Evolutionary conservation across 2,113 vertebrate genomes (phyloP), one percentile per base, ranked within the genome.

Genomic region (Zosterops pallidus): DNA sequence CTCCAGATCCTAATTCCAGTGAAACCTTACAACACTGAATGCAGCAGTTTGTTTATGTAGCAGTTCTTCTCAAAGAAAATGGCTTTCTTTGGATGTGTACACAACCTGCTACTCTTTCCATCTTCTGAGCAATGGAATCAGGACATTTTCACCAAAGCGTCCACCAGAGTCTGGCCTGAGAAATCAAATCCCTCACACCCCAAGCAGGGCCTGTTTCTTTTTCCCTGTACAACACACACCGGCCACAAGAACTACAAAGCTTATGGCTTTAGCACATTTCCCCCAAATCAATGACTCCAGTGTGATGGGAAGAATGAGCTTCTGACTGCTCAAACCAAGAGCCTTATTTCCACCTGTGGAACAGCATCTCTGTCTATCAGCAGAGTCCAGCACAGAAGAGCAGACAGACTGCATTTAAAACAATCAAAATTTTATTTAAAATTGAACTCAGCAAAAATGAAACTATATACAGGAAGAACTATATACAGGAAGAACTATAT

Each of bases 381-480:
- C 35, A 62, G 22, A 62, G 28, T 33, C 16, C 44, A 41, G 12
- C 35, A 62, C 2, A 60, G 44, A 62, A 23, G 44, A 49, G 25
- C 52, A 53, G 82, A 91, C 53, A 75, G 64, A 94, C 29, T n/a
- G 1, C 3, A 47, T 35, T 79, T 24, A 21, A 63, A 47, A 5
- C 12, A 46, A 53, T 37, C 26, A 53, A 72, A 33, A 72, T 17
- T 72, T 63, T 71, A 72, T 31, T 94, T 80, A 91, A 11, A 94
- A 85, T 94, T 96, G 96, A 97, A 96, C 84, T 90, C 59, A 96
- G 65, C 89, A 87, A 92, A 55, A 91, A 31, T 5, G 24, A 60
- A 97, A 97, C 86, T 97, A 37, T 12, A 12, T 31, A 62, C 8
- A 37, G 8, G 33, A 83, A 83, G 9, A 83, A 62, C 56, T 52